A percentile compares a stretch with the other conserved stretches of the same genome.
Evolutionary conservation across 1,140 invertebrate genomes (phyloP).

Genomic region (Archivesica marissinica): DNA sequence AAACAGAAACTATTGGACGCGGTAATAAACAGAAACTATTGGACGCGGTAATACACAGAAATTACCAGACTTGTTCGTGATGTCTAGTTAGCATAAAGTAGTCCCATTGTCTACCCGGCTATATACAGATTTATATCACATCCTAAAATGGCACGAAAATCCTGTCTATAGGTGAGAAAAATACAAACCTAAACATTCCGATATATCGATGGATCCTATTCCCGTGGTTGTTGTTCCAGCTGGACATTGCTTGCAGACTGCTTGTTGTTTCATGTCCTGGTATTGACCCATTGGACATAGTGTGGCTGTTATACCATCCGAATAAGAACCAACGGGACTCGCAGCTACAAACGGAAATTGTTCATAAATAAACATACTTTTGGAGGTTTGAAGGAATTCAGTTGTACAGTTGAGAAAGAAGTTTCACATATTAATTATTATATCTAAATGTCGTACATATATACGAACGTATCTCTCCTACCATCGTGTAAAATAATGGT

Average conservation of each 20-base stretch:
- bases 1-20: not conserved
- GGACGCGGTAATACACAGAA: not conserved
- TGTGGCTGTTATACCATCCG: conserved; percentile 1
- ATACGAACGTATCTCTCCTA: not conserved
- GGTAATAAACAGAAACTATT: not conserved
- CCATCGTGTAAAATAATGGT: no score
- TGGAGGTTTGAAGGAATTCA: not conserved
- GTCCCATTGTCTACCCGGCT: not conserved
- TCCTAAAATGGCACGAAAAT: no score
- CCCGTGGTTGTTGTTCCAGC: conserved; percentile 9
- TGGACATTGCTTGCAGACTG: conserved; percentile 28
- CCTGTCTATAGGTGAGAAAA: not conserved
- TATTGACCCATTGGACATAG: conserved; percentile 46
- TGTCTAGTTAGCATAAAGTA: not conserved
- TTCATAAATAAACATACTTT: not conserved
- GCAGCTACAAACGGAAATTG: not conserved
- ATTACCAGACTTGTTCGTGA: not conserved
- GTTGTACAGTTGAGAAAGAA: not conserved
- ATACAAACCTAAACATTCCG: conserved; percentile 19
- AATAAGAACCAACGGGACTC: conserved; percentile 20
- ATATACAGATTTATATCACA: not conserved
- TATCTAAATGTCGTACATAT: not conserved
- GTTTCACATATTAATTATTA: not conserved
- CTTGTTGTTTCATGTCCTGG: conserved; percentile 35
- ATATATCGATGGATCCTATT: not conserved